Conservation (phyloP, 2,113 vertebrate genomes). For the Xenus cinereus region DNA sequence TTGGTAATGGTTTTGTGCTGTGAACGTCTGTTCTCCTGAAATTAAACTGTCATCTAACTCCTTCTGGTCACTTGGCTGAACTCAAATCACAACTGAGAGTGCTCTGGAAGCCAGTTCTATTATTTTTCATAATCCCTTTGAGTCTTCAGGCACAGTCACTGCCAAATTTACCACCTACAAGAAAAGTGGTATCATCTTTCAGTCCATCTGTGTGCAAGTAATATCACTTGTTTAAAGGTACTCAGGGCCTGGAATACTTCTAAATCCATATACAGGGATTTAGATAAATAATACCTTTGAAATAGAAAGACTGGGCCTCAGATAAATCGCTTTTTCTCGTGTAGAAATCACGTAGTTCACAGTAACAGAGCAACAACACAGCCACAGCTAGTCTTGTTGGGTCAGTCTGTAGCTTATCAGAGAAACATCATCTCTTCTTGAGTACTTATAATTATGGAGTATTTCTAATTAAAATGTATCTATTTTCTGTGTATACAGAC, state of each 20-base stretch:
- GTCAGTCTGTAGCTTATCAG: background rate
- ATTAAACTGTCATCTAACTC: slow-evolving; percentile 23
- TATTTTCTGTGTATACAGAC: background rate
- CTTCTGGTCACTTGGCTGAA: slow-evolving; percentile 19
- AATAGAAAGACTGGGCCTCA: background rate
- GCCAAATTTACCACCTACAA: background rate
- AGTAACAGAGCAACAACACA: background rate
- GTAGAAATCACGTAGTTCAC: background rate
- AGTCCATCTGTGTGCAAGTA: background rate
- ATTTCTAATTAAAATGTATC: background rate
- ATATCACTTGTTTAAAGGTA: background rate
- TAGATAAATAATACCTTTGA: background rate
- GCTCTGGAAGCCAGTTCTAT: background rate
- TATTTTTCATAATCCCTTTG: slow-evolving; percentile 13
- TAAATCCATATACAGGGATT: background rate
- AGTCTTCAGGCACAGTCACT: background rate
- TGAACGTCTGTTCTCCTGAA: background rate
- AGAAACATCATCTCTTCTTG: background rate
- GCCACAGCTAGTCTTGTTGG: background rate
- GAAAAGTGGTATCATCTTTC: background rate
- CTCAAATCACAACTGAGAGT: background rate
- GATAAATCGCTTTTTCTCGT: background rate
- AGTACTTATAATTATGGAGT: background rate
- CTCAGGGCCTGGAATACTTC: background rate
- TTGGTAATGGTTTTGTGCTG: slow-evolving; percentile 16